Evolutionary conservation across 2,797 vertebrate species (phyloP).

Genomic region (Sebastes reedi): DNA sequence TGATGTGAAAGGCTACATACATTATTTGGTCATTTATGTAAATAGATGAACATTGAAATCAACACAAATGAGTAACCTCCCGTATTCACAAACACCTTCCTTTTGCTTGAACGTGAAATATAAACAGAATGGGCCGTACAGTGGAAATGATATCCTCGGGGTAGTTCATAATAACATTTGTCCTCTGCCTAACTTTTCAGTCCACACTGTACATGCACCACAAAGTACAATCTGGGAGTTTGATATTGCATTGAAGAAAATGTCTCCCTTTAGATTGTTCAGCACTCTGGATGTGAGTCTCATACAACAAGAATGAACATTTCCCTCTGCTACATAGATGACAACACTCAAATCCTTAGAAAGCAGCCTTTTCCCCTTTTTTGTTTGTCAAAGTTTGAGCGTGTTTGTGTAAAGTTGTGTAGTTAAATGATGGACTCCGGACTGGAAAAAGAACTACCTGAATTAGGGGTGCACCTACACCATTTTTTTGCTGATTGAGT

Average conservation of each 20-base stretch:
- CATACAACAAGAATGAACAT: slow-evolving; percentile 29
- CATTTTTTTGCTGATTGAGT: slow-evolving; percentile 30
- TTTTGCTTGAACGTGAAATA: slow-evolving; percentile 58
- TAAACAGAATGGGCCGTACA: slow-evolving; percentile 60
- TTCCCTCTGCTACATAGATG: slow-evolving; percentile 42
- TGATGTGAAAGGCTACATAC: slow-evolving; percentile 83
- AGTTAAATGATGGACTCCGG: slow-evolving; percentile 35
- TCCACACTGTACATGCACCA: slow-evolving; percentile 68
- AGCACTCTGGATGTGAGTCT: slow-evolving; percentile 48
- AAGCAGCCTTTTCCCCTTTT: not conserved
- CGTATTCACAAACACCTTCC: slow-evolving; percentile 60
- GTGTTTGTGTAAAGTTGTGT: slow-evolving; percentile 34
- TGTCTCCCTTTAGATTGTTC: slow-evolving; percentile 43
- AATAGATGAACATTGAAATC: slow-evolving; percentile 76
- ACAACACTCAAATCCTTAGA: slow-evolving; percentile 13
- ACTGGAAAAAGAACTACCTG: slow-evolving; percentile 39
- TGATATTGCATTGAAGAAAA: slow-evolving; percentile 62
- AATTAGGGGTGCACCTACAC: slow-evolving; percentile 53
- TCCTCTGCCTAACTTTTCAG: slow-evolving; percentile 44
- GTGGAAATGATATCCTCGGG: slow-evolving; percentile 43
- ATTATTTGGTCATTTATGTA: slow-evolving; percentile 85
- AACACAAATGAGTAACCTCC: slow-evolving; percentile 70
- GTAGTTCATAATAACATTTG: slow-evolving; percentile 15
- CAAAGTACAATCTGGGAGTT: slow-evolving; percentile 54
- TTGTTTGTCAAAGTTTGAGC: slow-evolving; percentile 21